Evolutionary conservation across 2,888 invertebrate species (phyloP).

Genomic region (Sphinx pinastri): DNA sequence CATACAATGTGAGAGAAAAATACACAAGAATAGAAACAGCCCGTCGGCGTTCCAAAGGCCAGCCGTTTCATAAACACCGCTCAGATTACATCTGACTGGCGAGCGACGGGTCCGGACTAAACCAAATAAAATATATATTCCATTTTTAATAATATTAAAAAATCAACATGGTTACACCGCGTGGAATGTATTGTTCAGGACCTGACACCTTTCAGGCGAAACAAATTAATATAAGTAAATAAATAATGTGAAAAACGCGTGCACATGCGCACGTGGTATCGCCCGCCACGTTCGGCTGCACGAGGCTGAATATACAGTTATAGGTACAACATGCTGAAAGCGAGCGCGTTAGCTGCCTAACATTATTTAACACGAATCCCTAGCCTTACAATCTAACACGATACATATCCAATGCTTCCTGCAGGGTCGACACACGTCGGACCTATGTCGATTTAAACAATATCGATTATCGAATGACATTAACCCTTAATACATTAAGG

Average conservation of each 20-base stretch:
- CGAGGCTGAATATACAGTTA: slow-evolving; percentile 1
- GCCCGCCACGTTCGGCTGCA: slow-evolving; percentile 9
- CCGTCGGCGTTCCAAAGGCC: slow-evolving; percentile 36
- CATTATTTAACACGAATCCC: slow-evolving; percentile 80
- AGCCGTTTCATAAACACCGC: slow-evolving; percentile 68
- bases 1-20: slow-evolving; percentile 36
- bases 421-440: not conserved
- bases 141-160: slow-evolving; percentile 49
- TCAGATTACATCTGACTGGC: slow-evolving; percentile 76
- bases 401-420: slow-evolving; percentile 50
- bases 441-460: not conserved
- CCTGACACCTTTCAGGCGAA: slow-evolving; percentile 83
- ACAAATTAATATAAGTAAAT: slow-evolving; percentile 60
- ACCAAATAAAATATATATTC: slow-evolving; percentile 45
- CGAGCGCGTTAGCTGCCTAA: slow-evolving; percentile 72
- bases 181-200: slow-evolving; percentile 80
- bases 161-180: slow-evolving; percentile 79
- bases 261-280: not conserved
- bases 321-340: slow-evolving; percentile 58
- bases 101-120: slow-evolving; percentile 29
- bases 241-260: slow-evolving; percentile 39
- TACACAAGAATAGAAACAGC: slow-evolving; percentile 30
- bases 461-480: not conserved
- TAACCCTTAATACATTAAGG: not conserved
- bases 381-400: slow-evolving; percentile 75